Percentiles rank a stretch among this genome's conserved stretches.
Conservation (phyloP, 2,113 vertebrate genomes). For the Sisor rabdophorus region DNA sequence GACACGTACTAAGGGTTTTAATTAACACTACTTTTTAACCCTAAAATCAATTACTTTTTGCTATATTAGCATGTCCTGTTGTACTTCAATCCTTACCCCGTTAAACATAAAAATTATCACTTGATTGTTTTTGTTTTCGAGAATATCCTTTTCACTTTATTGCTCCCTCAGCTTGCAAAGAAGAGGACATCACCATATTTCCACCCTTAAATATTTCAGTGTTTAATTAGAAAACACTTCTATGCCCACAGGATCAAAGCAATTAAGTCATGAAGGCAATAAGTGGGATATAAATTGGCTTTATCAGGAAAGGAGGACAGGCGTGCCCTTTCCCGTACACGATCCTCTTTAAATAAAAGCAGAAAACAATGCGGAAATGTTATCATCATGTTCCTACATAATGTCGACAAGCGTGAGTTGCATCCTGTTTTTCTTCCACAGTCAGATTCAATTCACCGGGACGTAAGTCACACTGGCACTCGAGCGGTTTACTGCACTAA, state of each 20-base stretch:
- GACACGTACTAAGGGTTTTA: too few species aligned
- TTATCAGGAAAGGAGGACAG: constrained; percentile 48
- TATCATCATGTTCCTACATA: constrained; percentile 34
- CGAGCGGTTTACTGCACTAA: not conserved
- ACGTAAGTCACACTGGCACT: not conserved
- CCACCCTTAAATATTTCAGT: constrained; percentile 68
- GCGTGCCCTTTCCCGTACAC: constrained; percentile 17
- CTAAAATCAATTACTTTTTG: not conserved
- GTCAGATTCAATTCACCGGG: not conserved
- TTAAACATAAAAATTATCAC: constrained; percentile 47
- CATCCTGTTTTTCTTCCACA: not conserved
- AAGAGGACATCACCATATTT: constrained; percentile 59
- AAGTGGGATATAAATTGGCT: constrained; percentile 66
- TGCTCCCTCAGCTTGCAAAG: constrained; percentile 31
- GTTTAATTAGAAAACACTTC: constrained; percentile 66
- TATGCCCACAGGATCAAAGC: constrained; percentile 49
- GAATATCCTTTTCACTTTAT: constrained; percentile 8
- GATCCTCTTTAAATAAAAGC: constrained; percentile 22
- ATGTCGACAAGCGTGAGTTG: constrained; percentile 7
- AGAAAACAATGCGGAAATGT: constrained; percentile 27
- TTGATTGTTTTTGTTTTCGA: not conserved
- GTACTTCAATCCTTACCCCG: constrained; percentile 41
- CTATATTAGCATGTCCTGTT: not conserved
- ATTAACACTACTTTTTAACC: too few species aligned
- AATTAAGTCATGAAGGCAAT: constrained; percentile 47